A percentile compares a stretch with the other conserved stretches of the same genome.
Conservation (phyloP, 2,888 invertebrate genomes). For the Nomada goodeniana region DNA sequence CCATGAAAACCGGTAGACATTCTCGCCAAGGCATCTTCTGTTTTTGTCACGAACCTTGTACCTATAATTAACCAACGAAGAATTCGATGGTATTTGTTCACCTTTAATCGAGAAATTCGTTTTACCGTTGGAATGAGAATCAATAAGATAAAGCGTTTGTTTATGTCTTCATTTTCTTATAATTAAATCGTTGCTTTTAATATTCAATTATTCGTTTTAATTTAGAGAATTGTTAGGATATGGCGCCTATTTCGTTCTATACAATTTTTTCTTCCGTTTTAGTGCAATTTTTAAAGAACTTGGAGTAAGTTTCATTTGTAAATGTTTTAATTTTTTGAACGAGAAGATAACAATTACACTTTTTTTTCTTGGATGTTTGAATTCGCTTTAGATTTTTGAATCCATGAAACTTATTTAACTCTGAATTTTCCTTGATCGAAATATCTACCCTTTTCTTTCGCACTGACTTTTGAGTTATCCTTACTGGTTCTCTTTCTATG, state of each 20-base stretch:
- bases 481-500: background rate
- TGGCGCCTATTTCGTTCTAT: no score
- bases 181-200: no score
- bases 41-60: slow-evolving; percentile 52
- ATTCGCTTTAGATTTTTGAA: background rate
- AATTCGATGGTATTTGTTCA: slow-evolving; percentile 18
- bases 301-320: no score
- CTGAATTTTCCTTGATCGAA: background rate
- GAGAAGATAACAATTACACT: no score
- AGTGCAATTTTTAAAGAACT: no score
- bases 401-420: background rate
- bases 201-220: background rate
- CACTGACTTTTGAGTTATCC: background rate
- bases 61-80: slow-evolving; percentile 60
- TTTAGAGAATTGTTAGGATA: no score
- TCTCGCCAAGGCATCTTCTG: slow-evolving; percentile 61
- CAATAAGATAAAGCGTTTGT: background rate
- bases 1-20: slow-evolving; percentile 56
- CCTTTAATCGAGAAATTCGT: background rate
- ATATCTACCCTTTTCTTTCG: background rate
- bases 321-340: no score
- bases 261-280: no score
- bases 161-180: background rate
- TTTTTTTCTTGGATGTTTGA: no score
- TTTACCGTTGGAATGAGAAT: background rate